A percentile compares a stretch with the other conserved stretches of the same genome.
These are phyloP conservation scores for Anorthoa munda DNA, from an alignment of 2,888 invertebrate genomes.

Conservation along the genomic window DNA sequence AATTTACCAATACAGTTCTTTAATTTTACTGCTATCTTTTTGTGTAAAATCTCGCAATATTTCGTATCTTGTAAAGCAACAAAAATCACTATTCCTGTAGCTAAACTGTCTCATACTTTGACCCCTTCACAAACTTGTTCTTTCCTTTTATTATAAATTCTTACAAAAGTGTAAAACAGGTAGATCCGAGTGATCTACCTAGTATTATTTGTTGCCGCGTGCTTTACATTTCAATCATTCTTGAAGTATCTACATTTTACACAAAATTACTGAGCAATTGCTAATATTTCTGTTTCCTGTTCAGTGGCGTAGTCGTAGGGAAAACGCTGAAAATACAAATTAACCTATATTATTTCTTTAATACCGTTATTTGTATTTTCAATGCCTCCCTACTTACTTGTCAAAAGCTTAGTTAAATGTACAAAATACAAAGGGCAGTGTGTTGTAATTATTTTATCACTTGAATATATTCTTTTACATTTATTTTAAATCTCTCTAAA, in stretches of 20 bases:
- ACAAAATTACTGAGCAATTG: constrained; percentile 30
- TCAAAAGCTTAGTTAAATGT: constrained; percentile 35
- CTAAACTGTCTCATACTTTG: background rate
- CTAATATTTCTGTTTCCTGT: constrained; percentile 24
- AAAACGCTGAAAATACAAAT: constrained; percentile 4
- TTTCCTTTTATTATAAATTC: constrained; percentile 43
- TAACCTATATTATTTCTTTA: background rate
- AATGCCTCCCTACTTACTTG: background rate
- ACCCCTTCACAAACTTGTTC: background rate
- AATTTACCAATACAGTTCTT: constrained; percentile 37
- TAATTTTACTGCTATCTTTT: constrained; percentile 18
- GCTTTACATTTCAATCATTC: constrained; percentile 2
- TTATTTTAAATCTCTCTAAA: constrained; percentile 24
- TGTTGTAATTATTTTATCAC: constrained; percentile 37
- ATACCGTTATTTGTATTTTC: constrained; percentile 12
- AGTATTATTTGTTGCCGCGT: constrained; percentile 13
- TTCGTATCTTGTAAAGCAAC: constrained; percentile 15
- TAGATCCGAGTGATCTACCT: constrained; percentile 28
- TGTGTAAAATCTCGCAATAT: constrained; percentile 1
- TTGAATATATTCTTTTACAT: constrained; percentile 29
- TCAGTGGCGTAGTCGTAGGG: background rate
- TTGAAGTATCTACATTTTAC: constrained; percentile 9
- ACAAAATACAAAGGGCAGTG: constrained; percentile 63
- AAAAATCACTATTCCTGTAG: constrained; percentile 16
- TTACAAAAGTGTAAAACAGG: constrained; percentile 65